Conservation (phyloP, 2,888 invertebrate species). For the Crioceris asparagi region DNA sequence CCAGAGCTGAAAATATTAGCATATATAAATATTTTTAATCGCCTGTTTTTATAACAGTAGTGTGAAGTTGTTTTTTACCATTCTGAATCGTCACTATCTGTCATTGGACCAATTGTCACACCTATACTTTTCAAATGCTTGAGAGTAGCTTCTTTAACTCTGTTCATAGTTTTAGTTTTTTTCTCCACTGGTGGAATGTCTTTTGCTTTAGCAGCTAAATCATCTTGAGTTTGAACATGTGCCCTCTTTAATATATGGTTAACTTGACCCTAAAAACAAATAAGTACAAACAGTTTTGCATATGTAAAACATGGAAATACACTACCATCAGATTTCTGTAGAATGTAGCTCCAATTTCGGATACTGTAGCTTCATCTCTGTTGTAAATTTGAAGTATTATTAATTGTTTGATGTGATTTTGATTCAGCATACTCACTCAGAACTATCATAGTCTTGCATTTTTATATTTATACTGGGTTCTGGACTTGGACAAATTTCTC, state of each 20-base stretch:
- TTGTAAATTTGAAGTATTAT: constrained; percentile 31
- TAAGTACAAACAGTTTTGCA: not conserved
- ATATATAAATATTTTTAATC: not conserved
- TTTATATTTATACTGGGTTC: constrained; percentile 43
- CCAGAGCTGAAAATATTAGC: constrained; percentile 11
- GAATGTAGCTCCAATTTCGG: constrained; percentile 58
- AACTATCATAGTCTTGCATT: constrained; percentile 39
- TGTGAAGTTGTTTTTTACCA: constrained; percentile 6
- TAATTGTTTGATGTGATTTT: too few species aligned
- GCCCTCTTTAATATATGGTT: constrained; percentile 43
- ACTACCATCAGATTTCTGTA: constrained; percentile 60
- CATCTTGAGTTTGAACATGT: constrained; percentile 23
- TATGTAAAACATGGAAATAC: constrained; percentile 4
- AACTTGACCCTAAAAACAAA: constrained; percentile 38
- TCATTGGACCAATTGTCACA: constrained; percentile 26
- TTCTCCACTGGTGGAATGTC: constrained; percentile 5
- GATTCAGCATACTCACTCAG: constrained; percentile 29
- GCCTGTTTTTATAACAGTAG: not conserved
- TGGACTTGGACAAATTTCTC: constrained; percentile 37
- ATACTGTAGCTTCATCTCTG: constrained; percentile 41
- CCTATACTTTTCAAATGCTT: constrained; percentile 34
- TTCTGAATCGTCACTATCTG: constrained; percentile 14
- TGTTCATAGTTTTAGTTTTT: constrained; percentile 26
- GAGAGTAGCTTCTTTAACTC: constrained; percentile 34
- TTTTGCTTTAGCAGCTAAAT: constrained; percentile 8